Conservation (phyloP, 1,140 invertebrate species). For the Tyrophagus putrescentiae region DNA sequence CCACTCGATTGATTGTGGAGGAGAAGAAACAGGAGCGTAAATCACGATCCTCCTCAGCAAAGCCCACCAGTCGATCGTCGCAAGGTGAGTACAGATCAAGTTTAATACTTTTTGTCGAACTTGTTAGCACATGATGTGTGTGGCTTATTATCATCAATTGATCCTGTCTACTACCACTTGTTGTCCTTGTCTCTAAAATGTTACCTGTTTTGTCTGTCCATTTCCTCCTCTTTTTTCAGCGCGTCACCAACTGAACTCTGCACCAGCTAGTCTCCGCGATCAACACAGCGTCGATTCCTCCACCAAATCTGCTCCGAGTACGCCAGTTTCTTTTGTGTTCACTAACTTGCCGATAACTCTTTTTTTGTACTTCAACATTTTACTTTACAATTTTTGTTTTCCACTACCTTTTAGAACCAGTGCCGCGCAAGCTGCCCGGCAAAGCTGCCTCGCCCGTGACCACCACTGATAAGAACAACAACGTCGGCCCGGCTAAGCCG, state of each 20-base stretch:
- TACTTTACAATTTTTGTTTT: neutral
- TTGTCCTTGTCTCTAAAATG: neutral
- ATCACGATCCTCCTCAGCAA: neutral
- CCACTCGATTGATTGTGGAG: conserved; percentile 15
- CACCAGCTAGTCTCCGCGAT: conserved; percentile 12
- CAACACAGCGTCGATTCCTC: neutral
- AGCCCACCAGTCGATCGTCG: neutral
- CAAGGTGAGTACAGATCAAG: neutral
- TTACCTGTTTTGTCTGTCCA: no score
- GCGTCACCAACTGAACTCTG: conserved; percentile 8
- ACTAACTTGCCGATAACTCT: neutral
- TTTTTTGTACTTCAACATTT: neutral
- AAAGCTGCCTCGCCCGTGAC: neutral
- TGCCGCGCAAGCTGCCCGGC: neutral
- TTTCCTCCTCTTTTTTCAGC: no score
- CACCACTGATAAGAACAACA: neutral
- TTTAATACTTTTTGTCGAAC: neutral
- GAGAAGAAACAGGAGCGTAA: conserved; percentile 21
- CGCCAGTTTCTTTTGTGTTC: neutral
- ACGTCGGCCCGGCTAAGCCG: neutral
- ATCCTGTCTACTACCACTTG: neutral
- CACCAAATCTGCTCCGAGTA: no score
- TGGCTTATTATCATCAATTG: no score
- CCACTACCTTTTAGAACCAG: conserved; percentile 14
- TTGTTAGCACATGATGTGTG: no score